Evolutionary conservation across 2,888 invertebrate species (phyloP), one percentile per base, ranked within the genome.

Genomic region (Frankliniella intonsa): DNA sequence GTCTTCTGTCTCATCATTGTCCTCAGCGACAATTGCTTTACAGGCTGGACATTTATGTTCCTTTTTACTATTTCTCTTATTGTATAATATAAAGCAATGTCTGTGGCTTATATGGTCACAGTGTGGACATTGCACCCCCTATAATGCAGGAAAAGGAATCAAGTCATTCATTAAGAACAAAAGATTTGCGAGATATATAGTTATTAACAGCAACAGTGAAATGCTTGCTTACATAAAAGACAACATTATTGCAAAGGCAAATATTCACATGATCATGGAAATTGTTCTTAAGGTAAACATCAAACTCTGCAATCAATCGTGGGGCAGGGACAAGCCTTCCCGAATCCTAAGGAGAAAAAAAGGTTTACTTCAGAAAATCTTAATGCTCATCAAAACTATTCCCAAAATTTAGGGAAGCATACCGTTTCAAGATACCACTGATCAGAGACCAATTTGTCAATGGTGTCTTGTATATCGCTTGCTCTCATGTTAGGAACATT

Each of bases 361-460:
- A 55, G 14, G 55, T 1, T 55, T 2, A 38, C 38, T 38, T 38
- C 38, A 38, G 38, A 38, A 38, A 38, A 38, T 38, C 38, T 38
- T 5, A 38, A 38, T 3, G 3, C 38, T 38, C 38, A 38, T 38
- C 38, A 38, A 38, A 38, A 14, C 55, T 25, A 0, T 12, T 76
- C 25, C 62, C 2, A 76, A 10, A 55, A 10, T 55, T 55, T 55
- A 55, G 19, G 12, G 14, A 14, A 7, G 25, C 69, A 25, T 25
- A 76, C 69, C 69, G 69, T 76, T 76, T 76, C 69, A 11, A 76
- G 12, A 10, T 25, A 76, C 69, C 69, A 76, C 25, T 76, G 69
- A 12, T 76, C 69, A 25, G 69, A 22, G 0, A 76, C 69, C 3
- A 76, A 25, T 25, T 76, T 76, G 25, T 76, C 69, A 25, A 76